phyloP scores from a whole-genome alignment of 2,113 vertebrate genomes.

The Hyperopisus bebe region DNA sequence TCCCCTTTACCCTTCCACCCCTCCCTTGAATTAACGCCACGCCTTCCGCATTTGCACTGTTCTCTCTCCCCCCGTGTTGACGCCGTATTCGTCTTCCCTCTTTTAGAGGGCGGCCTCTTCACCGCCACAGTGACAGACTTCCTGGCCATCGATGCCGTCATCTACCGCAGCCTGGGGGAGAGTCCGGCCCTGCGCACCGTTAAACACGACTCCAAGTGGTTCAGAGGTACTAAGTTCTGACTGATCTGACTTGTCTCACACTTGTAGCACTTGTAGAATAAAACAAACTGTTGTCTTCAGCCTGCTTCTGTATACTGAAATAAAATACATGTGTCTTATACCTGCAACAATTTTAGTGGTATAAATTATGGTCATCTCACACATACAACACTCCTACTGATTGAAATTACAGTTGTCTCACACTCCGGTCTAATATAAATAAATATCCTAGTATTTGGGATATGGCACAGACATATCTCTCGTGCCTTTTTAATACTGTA shows the following conservation, averaged over 20 bases:
- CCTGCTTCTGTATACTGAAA: background rate
- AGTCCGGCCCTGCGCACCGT: slow-evolving; percentile 86
- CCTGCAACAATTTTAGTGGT: background rate
- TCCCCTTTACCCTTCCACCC: background rate
- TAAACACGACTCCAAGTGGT: slow-evolving; percentile 98
- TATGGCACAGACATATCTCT: background rate
- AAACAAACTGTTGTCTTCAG: background rate
- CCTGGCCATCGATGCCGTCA: slow-evolving; percentile 91
- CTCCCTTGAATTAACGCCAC: background rate
- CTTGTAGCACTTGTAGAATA: background rate
- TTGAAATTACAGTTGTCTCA: background rate
- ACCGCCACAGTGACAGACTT: slow-evolving; percentile 94
- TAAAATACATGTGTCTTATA: background rate
- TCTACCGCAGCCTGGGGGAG: slow-evolving; percentile 90
- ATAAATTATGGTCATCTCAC: background rate
- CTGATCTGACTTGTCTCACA: background rate
- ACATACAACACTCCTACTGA: background rate
- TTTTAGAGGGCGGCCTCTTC: slow-evolving; percentile 86
- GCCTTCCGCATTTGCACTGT: background rate
- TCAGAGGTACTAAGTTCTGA: slow-evolving; percentile 71
- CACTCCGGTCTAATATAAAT: background rate
- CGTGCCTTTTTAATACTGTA: background rate
- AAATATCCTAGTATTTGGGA: background rate
- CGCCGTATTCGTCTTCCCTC: background rate
- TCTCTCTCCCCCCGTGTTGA: background rate